Base-by-base conservation (phyloP, 30 jellyfish, hydroid and myxozoan species). In the Turritopsis rubra region DNA sequence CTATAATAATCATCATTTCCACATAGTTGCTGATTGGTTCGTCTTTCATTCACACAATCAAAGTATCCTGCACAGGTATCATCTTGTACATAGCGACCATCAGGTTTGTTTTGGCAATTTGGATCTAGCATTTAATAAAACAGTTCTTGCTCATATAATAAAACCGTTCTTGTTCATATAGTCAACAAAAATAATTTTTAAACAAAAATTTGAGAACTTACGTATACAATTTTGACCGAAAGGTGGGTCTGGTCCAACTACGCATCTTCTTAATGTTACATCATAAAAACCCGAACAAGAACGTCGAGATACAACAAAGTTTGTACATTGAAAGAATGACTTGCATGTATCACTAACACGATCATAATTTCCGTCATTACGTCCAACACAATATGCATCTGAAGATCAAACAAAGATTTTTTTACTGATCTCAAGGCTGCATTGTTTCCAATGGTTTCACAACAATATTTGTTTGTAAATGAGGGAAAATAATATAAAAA, bases 41-140 rank as follows among this genome's bases (percentile, higher is more conserved):
- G 26, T 24, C 82, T 29, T 30, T 74, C 72, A 29, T 74, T 74
- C 54, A 29, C 82, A 74, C 82, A 74, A 30, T 26, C 8, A 29
- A 13, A 74, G 24, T 24, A 74, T 24, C 54, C 82, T 7, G 27
- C 65, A 4, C 82, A 74, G 65, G 65, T 24, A 21, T 74, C 65
- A 74, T 74, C 82, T 29, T 24, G 54, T 8, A 29, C 82, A 29
- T 74, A 74, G 41, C 65, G 54, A 17, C 82, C 82, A 30, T 26
- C n/a, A 74, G 60, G 65, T 30, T 52, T 27, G 24, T 52, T 52
- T 13, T 29, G 54, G 41, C 82, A 74, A 21, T 24, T 22, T 26
- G 82, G 82, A 29, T 74, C 82, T 74, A 74, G 41, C 19, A 74
- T 27, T 68, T 19, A n/a, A 68, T 60, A n/a, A n/a, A n/a, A n/a